Evolutionary conservation across 37 sponge, comb jelly and placozoan species (phyloP).

Genomic region (Crambe crambe): DNA sequence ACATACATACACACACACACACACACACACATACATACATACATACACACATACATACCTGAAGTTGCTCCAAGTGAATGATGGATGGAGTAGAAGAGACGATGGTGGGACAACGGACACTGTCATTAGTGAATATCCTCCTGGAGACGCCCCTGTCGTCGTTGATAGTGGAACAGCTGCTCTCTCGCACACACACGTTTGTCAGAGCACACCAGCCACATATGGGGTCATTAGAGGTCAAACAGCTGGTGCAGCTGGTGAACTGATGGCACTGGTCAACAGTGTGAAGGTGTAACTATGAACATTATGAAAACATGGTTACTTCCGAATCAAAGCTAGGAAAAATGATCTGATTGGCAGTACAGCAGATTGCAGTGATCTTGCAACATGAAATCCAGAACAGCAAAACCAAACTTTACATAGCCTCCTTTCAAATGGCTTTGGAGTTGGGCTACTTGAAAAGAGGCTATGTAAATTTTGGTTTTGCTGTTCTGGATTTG

Average conservation of each 20-base stretch:
- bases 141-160: background rate
- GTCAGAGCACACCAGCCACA: conserved; percentile 92
- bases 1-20: background rate
- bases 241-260: conserved; percentile 64
- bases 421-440: no score
- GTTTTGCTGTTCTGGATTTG: no score
- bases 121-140: background rate
- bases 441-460: no score
- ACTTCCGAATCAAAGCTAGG: no score
- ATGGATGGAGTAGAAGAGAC: background rate
- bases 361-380: no score
- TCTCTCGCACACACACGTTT: conserved; percentile 22
- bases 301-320: no score
- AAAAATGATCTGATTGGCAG: no score
- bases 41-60: no score
- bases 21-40: background rate
- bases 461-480: no score
- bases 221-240: conserved; percentile 63
- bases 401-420: no score
- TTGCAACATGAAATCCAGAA: no score
- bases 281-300: conserved; percentile 20
- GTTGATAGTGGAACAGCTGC: background rate
- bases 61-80: background rate
- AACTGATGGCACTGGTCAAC: conserved; percentile 70
- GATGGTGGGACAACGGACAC: background rate